These are phyloP conservation scores for Amblyjoppa fuscipennis DNA, from an alignment of 2,888 invertebrate species.

Conservation along the genomic window DNA sequence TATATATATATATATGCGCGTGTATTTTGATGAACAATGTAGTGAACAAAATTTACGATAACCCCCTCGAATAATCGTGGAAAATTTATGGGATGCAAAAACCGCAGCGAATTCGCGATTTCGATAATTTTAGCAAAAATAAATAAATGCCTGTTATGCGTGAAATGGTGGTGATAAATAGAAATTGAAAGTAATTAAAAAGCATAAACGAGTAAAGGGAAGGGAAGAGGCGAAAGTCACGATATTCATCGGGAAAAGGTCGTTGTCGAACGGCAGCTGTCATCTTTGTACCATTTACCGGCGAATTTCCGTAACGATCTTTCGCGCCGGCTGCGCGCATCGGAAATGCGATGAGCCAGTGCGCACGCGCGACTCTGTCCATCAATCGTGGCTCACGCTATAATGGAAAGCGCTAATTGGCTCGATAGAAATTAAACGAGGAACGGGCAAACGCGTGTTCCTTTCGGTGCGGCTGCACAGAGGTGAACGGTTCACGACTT, in stretches of 20 bases:
- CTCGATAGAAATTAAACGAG: constrained; percentile 69
- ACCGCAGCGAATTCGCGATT: background rate
- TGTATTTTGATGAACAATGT: constrained; percentile 20
- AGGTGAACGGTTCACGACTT: constrained; percentile 9
- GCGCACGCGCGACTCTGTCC: background rate
- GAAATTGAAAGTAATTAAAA: background rate
- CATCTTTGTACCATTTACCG: constrained; percentile 15
- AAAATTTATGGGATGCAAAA: background rate
- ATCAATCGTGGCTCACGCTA: background rate
- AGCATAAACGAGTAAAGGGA: background rate
- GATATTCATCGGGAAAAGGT: background rate
- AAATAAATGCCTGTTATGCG: background rate
- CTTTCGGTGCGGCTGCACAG: background rate
- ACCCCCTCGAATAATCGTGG: background rate
- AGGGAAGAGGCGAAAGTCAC: background rate
- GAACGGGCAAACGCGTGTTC: background rate
- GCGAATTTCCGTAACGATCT: constrained; percentile 41
- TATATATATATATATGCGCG: background rate
- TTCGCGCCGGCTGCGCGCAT: constrained; percentile 2
- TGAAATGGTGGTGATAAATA: background rate
- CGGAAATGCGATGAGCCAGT: background rate
- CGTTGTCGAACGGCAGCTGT: constrained; percentile 25
- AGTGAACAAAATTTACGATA: background rate
- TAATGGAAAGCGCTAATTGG: constrained; percentile 69
- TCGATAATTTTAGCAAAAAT: background rate